Conservation (phyloP, 2,888 invertebrate genomes). For the Octonoba sinensis region DNA sequence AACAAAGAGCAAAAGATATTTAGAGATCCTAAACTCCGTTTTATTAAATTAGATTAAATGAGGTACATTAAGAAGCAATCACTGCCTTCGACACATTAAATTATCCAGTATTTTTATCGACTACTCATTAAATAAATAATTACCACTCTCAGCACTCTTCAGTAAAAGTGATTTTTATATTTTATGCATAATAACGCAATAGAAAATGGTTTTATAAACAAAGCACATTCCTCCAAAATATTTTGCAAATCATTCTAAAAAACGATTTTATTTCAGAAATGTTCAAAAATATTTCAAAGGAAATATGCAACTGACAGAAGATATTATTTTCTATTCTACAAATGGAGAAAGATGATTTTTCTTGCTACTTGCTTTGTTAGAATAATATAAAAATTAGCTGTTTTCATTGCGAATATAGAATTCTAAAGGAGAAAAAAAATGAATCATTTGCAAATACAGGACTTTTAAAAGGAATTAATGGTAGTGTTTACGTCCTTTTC, state of each 20-base stretch:
- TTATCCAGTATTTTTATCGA: constrained; percentile 20
- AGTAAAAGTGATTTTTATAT: constrained; percentile 25
- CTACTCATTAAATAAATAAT: constrained; percentile 51
- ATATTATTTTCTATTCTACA: not conserved
- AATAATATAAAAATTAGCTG: too few species aligned
- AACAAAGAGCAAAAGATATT: too few species aligned
- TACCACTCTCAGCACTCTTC: constrained; percentile 29
- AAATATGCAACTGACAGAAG: not conserved
- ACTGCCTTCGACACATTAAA: constrained; percentile 14
- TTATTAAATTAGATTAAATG: constrained; percentile 4
- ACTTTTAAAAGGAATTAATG: too few species aligned
- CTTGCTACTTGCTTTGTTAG: not conserved
- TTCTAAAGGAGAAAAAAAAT: too few species aligned
- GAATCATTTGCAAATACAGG: too few species aligned
- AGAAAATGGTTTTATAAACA: not conserved
- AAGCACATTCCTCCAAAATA: not conserved
- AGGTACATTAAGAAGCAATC: constrained; percentile 28
- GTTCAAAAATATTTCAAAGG: not conserved
- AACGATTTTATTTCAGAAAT: not conserved
- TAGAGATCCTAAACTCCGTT: too few species aligned
- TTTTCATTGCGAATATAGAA: too few species aligned
- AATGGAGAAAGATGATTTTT: not conserved
- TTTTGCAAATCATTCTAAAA: not conserved
- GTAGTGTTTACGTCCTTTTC: too few species aligned
- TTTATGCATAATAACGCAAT: constrained; percentile 12